Percentiles rank a stretch among this genome's conserved stretches.
phyloP scores from a whole-genome alignment of 1,140 invertebrate species.

The Dendrolimus kikuchii region DNA sequence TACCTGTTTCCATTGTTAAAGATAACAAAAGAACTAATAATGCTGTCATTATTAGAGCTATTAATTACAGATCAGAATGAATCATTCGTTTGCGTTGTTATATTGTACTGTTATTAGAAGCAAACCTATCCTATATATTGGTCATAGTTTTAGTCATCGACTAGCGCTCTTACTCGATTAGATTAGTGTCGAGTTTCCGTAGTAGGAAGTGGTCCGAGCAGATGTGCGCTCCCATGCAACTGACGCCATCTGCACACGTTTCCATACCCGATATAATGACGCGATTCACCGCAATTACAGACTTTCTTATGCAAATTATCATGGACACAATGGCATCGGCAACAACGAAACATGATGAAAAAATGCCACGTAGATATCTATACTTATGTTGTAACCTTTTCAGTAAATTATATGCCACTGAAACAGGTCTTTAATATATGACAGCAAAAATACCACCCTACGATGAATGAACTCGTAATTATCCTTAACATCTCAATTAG shows the following conservation, averaged over 20 bases:
- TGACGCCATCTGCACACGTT: slow-evolving; percentile 20
- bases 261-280: slow-evolving; percentile 25
- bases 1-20: too few relatives aligned
- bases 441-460: slow-evolving; percentile 13
- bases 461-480: slow-evolving; percentile 14
- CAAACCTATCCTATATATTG: too few relatives aligned
- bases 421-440: slow-evolving; percentile 10
- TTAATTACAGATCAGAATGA: too few relatives aligned
- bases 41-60: too few relatives aligned
- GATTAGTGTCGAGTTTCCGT: background rate
- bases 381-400: too few relatives aligned
- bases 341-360: too few relatives aligned
- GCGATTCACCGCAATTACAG: slow-evolving; percentile 25
- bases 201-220: slow-evolving; percentile 5
- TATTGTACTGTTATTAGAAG: too few relatives aligned
- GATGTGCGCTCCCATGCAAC: slow-evolving; percentile 25
- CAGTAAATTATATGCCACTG: background rate
- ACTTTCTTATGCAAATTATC: slow-evolving; percentile 37
- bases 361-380: too few relatives aligned
- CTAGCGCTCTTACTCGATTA: too few relatives aligned
- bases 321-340: background rate
- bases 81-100: too few relatives aligned
- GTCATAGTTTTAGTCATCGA: too few relatives aligned
- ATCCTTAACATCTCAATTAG: slow-evolving; percentile 23
- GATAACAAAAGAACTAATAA: too few relatives aligned